A percentile compares a stretch with the other conserved stretches of the same genome.
Conservation (phyloP, 1,140 invertebrate species). For the Aleiodes sp. region DNA sequence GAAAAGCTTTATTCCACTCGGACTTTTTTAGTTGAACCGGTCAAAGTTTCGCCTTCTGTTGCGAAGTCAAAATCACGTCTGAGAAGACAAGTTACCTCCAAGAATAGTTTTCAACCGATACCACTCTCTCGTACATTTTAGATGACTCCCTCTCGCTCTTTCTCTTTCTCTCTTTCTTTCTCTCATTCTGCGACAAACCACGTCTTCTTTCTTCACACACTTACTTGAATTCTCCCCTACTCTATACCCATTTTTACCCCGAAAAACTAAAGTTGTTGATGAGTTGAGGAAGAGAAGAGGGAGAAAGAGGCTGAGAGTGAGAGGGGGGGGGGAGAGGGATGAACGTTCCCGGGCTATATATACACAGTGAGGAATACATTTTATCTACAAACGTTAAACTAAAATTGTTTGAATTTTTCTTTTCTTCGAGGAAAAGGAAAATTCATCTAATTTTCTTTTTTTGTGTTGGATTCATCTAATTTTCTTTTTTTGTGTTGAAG, state of each 20-base stretch:
- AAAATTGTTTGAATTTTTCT: background rate
- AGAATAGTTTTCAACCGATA: conserved; percentile 63
- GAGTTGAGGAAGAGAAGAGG: no score
- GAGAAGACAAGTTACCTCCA: conserved; percentile 55
- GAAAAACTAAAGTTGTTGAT: conserved; percentile 8
- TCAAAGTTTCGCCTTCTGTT: conserved; percentile 45
- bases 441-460: no score
- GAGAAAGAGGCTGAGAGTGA: no score
- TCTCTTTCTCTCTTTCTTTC: no score
- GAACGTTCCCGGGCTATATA: conserved; percentile 28
- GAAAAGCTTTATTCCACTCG: no score
- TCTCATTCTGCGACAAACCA: conserved; percentile 21
- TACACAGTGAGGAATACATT: conserved; percentile 15
- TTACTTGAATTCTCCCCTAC: conserved; percentile 21
- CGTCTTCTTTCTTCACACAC: conserved; percentile 21
- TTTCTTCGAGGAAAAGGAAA: no score
- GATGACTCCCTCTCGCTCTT: no score
- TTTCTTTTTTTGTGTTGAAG: background rate
- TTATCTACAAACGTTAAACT: conserved; percentile 24
- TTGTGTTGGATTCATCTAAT: no score
- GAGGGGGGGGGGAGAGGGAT: conserved; percentile 24
- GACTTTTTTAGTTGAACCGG: background rate
- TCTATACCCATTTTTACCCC: background rate
- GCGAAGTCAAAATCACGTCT: conserved; percentile 56
- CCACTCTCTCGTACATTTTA: conserved; percentile 52